Base-by-base conservation (phyloP, 2,113 vertebrate genomes). In the Campylomormyrus numenius region DNA sequence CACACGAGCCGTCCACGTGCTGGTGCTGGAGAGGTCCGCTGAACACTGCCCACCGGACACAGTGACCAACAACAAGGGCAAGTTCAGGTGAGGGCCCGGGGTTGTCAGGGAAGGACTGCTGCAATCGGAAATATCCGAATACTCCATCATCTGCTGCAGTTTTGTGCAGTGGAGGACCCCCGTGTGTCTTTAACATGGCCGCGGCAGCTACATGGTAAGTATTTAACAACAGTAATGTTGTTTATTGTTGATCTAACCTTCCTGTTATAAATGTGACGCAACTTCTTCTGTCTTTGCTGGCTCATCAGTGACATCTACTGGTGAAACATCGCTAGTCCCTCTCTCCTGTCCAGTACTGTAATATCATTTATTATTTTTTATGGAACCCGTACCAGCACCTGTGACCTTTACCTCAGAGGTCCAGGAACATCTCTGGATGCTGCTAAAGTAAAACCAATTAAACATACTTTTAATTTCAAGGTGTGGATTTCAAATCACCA, bases 1-100 rank as follows among this genome's bases (percentile, higher is more conserved):
- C 91, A 98, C 97, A 0, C 96, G 97, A 88, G 97, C 97, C 0
- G 98, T 99, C 35, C 96, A 98, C 90, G 98, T 99, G 4, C 96
- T 98, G 89, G 98, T 99, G 1, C 92, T 99, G 91, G 97, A 99
- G 93, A 98, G 97, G 91, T 97, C 98, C 45, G 97, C 98, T 0
- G 97, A 98, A 88, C 98, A 99, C 91, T 99, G 98, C 19, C 95
- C 95, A 9, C 96, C 97, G 0, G 98, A 99, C 90, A 96, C 97
- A 3, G 94, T 98, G 87, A 95, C 97, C 17, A 99, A 99, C 95
- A 99, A 98, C 92, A 99, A 98, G 93, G 98, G 98, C 0, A 97
- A 99, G 89, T 99, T 99, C 96, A 97, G 97, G 98, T 99, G 87
- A 92, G 97, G 24, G 3, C 53, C 50, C 1, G n/a, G 62, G 62